Base-by-base conservation (phyloP, 1,140 invertebrate genomes). In the Pogonomyrmex barbatus region DNA sequence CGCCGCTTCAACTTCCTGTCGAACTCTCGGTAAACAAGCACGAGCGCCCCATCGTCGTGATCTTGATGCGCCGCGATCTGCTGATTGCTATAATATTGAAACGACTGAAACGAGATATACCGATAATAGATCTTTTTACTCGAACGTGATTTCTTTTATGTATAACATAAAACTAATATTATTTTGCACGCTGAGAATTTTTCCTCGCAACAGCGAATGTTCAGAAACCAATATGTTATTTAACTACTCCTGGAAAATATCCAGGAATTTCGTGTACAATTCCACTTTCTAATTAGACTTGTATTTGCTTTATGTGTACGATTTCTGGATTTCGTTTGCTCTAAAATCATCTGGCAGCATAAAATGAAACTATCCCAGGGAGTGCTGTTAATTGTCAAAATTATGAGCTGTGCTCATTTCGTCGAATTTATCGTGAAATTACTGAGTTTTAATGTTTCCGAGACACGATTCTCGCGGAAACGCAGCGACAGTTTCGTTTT, bases 1-100 rank as follows among this genome's bases (percentile, higher is more conserved):
- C 62, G 47, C 62, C 10, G 52, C 42, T 36, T 60, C 79, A 47
- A 36, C 79, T 73, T 82, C 30, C 52, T 73, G 54, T 73, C 30
- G 10, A 82, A 82, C 52, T 73, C 73, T 73, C 24, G 68, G 52
- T 60, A 82, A 82, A 71, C 50, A 73, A 73, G 52, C 47, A 45
- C 50, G 10, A 39, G 10, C 17, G n/a, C 50, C 47, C 3, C n/a
- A 10, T 14, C 45, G 9, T 14, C 45, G 9, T 36, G 60, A 24
- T 67, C 62, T 67, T 17, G 36, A n/a, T 36, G 8, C 45, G 17
- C 45, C 33, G n/a, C 47, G 39, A 24, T 77, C 60, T 14, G 9
- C 17, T 81, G 78, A 58, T 82, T 39, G 45, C 45, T 39, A 5
- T 24, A 30, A 52, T 24, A 63, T 63, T 52, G 24, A 73, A 73